A percentile compares a stretch with the other conserved stretches of the same genome.
Conservation (phyloP, 2,113 vertebrate species). For the Phodopus roborovskii region DNA sequence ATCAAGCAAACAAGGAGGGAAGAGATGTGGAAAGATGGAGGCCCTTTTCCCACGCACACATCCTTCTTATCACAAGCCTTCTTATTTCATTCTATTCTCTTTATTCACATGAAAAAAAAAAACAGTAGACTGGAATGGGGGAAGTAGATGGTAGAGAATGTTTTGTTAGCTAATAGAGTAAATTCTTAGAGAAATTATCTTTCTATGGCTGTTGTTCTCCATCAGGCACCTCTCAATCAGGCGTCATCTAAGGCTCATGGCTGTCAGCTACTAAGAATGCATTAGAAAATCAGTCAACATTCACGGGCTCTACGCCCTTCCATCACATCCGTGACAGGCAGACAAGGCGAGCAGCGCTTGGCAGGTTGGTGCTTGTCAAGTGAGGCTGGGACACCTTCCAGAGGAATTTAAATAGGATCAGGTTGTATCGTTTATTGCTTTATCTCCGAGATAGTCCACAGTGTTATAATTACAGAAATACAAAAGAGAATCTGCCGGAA, state of each 20-base stretch:
- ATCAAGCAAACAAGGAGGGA: neutral
- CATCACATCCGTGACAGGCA: slow-evolving; percentile 3
- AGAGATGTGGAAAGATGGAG: neutral
- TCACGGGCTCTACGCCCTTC: neutral
- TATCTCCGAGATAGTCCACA: slow-evolving; percentile 26
- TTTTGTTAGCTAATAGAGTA: slow-evolving; percentile 29
- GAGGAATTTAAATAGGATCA: slow-evolving; percentile 65
- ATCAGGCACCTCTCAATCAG: neutral
- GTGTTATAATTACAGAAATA: slow-evolving; percentile 46
- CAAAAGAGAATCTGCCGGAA: slow-evolving; percentile 33
- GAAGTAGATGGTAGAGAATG: neutral
- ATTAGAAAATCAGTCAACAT: neutral
- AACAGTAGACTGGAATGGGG: neutral
- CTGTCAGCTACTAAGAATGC: slow-evolving; percentile 8
- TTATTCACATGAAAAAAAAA: neutral
- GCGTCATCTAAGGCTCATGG: neutral
- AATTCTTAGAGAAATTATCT: slow-evolving; percentile 23
- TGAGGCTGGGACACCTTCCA: slow-evolving; percentile 42
- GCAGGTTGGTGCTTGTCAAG: slow-evolving; percentile 59
- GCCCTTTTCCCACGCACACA: neutral
- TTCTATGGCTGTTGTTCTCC: neutral
- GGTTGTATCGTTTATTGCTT: slow-evolving; percentile 35
- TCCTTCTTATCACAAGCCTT: neutral
- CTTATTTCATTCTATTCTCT: neutral
- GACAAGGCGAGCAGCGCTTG: neutral